Evolutionary conservation across 1,140 invertebrate species (phyloP), one percentile per base, ranked within the genome.

Genomic region (Lerema accius): DNA sequence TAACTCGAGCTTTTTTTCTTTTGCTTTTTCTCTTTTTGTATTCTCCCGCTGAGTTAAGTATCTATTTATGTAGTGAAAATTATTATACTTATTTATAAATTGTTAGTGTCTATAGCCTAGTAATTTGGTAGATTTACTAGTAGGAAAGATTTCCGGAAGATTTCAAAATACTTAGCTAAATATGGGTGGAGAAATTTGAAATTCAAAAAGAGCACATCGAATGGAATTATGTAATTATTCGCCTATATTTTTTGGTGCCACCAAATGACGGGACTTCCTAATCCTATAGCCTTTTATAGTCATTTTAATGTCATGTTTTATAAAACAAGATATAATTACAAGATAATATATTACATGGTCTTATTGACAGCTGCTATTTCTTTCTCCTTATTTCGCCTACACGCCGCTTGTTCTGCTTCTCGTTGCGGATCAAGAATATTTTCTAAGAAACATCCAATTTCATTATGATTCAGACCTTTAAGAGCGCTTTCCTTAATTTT

Each of bases 301-400:
- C n/a, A n/a, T n/a, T n/a, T n/a, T n/a, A n/a, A n/a, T n/a, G n/a
- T n/a, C n/a, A n/a, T n/a, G n/a, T n/a, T n/a, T n/a, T n/a, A n/a
- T n/a, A n/a, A n/a, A n/a, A n/a, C n/a, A n/a, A n/a, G n/a, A n/a
- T n/a, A n/a, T n/a, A n/a, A n/a, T n/a, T n/a, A n/a, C n/a, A 37
- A 7, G 11, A 11, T 11, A 11, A 28, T 10, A 51, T 45, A 63
- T 82, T 69, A 80, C 77, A 78, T 73, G 35, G 39, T 45, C 39
- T 73, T 71, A 59, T 82, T 82, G 11, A 63, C 58, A 50, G 56
- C 35, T 39, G 63, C 60, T 19, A 64, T 53, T 53, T 66, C 55
- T 19, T 60, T 46, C 26, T 65, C 48, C 35, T 48, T 62, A 9
- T 63, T 62, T 45, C 59, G 62, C 50, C 69, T 42, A 7, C 66